Evolutionary conservation across 2,888 invertebrate genomes (phyloP).

Genomic region (Athripsodes cinereus): DNA sequence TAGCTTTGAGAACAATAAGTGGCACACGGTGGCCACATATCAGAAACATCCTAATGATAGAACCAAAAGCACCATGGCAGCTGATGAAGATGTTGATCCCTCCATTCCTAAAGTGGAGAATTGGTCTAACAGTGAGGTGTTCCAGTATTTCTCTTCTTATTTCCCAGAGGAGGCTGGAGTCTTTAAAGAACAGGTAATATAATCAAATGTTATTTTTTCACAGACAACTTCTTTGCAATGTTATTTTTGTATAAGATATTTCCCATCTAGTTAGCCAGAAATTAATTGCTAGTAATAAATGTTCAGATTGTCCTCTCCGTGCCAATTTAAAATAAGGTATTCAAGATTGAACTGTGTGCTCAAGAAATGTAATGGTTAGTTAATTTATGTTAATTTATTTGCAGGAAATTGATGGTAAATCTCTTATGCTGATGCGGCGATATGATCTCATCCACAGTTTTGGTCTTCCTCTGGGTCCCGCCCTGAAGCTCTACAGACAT

Average conservation of each 20-base stretch:
- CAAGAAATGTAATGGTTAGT: too few species aligned
- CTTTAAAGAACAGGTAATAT: slow-evolving; percentile 77
- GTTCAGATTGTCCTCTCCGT: too few species aligned
- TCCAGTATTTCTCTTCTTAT: slow-evolving; percentile 68
- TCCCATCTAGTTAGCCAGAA: too few species aligned
- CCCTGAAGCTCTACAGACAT: slow-evolving; percentile 76
- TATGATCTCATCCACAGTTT: slow-evolving; percentile 78
- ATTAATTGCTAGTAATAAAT: too few species aligned
- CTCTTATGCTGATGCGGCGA: slow-evolving; percentile 75
- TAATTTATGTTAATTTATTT: background rate
- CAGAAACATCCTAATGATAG: slow-evolving; percentile 18
- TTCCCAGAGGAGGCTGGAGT: slow-evolving; percentile 76
- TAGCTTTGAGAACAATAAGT: slow-evolving; percentile 17
- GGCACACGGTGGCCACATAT: slow-evolving; percentile 12
- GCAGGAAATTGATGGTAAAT: slow-evolving; percentile 88
- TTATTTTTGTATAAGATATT: too few species aligned
- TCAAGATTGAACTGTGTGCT: too few species aligned
- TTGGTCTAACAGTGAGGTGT: slow-evolving; percentile 82
- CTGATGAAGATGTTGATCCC: slow-evolving; percentile 50
- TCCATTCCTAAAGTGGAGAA: slow-evolving; percentile 71
- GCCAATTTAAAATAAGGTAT: too few species aligned
- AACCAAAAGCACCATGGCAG: background rate
- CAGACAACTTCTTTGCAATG: too few species aligned
- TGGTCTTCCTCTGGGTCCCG: slow-evolving; percentile 80
- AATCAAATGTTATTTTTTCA: too few species aligned